Conservation (phyloP, 2,888 invertebrate species). For the Trypoxylon attenuatum region DNA sequence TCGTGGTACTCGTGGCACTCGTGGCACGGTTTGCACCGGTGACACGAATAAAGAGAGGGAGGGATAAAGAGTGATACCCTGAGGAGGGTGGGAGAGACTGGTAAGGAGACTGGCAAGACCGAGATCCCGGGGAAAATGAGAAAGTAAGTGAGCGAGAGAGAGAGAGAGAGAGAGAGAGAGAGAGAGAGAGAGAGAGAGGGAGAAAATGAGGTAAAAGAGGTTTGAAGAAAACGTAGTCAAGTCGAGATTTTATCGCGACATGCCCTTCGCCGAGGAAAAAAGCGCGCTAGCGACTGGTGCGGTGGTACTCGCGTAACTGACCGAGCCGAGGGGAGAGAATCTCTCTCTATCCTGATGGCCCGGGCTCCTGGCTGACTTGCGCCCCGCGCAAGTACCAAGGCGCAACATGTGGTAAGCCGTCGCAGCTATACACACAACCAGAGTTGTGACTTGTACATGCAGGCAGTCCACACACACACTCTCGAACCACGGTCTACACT, state of each 20-base stretch:
- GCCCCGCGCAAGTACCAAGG: constrained; percentile 69
- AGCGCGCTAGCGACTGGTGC: constrained; percentile 48
- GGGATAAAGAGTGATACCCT: too few species aligned
- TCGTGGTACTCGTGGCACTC: too few species aligned
- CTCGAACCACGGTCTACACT: background rate
- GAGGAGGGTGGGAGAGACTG: too few species aligned
- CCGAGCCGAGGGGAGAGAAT: constrained; percentile 59
- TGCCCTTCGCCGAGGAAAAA: background rate
- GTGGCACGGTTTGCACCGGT: too few species aligned
- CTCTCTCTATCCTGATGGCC: constrained; percentile 69
- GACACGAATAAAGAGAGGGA: too few species aligned
- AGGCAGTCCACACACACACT: too few species aligned
- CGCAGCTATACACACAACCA: constrained; percentile 50
- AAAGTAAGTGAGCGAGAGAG: background rate
- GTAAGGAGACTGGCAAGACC: too few species aligned
- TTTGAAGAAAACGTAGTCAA: too few species aligned
- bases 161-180: too few species aligned
- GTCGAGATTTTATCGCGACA: constrained; percentile 24
- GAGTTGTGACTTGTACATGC: constrained; percentile 9
- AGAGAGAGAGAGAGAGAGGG: too few species aligned
- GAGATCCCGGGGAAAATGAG: too few species aligned
- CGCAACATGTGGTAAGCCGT: constrained; percentile 73
- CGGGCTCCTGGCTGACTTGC: constrained; percentile 73
- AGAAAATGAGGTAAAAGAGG: too few species aligned
- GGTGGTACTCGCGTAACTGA: constrained; percentile 69